Evolutionary conservation across 1,140 invertebrate genomes (phyloP), one percentile per base, ranked within the genome.

Genomic region (Agrilus planipennis): DNA sequence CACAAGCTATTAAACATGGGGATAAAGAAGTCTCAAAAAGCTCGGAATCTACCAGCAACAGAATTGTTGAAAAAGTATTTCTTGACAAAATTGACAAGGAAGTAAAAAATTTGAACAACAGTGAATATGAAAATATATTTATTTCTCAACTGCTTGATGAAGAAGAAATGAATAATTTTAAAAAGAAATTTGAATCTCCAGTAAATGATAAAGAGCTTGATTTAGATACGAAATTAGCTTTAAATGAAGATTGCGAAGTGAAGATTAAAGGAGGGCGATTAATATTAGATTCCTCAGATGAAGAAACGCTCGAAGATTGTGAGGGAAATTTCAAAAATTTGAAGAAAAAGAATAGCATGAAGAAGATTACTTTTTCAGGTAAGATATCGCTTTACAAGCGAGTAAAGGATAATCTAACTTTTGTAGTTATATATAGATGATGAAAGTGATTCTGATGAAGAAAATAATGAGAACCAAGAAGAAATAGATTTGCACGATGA

Each of bases 361-460:
- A 46, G 34, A 44, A 42, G 45, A 34, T 55, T 16, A 42, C 39
- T 9, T 54, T 53, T 43, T 57, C 52, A 32, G 54, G 50, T 54
- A 31, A 20, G 19, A 18, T 25, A 25, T 25, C n/a, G 5, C n/a
- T 25, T 6, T 6, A 25, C 5, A 12, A 9, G 5, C 16, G 11
- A 16, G 18, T 16, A 15, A 10, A 43, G 15, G 16, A 17, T 44
- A 5, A 39, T 54, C 4, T 25, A 30, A 22, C 16, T 4, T 52
- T 60, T 11, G 45, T 39, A 19, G 53, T 57, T 17, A 21, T 64
- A 4, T 29, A 32, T 60, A 18, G 71, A 73, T 46, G 71, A 75
- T 39, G 68, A 70, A 43, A 52, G 55, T 25, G 52, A 57, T 47
- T 57, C 58, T 20, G 49, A 61, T 21, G 36, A 65, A 67, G 40